A percentile compares a stretch with the other conserved stretches of the same genome.
Evolutionary conservation across 2,888 invertebrate species (phyloP).

Genomic region (Pseudococcus viburni): DNA sequence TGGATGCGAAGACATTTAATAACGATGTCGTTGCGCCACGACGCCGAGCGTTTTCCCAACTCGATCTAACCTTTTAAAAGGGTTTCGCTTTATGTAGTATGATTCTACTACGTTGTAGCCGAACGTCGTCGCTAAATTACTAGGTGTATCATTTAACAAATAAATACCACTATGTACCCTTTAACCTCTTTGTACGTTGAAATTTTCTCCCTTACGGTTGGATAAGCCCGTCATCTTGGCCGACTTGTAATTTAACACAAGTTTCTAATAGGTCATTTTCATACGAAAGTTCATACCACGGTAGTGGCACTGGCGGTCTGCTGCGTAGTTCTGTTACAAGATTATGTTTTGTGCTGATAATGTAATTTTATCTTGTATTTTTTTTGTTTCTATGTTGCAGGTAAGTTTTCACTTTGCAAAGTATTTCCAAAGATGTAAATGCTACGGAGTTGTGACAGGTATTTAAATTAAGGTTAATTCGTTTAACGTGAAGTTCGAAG

Average conservation of each 20-base stretch:
- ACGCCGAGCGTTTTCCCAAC: background rate
- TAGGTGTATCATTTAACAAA: constrained; percentile 55
- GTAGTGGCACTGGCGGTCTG: background rate
- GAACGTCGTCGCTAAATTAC: constrained; percentile 42
- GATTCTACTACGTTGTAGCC: background rate
- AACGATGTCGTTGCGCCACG: background rate
- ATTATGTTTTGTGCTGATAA: background rate
- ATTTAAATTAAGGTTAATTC: constrained; percentile 36
- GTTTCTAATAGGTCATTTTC: constrained; percentile 43
- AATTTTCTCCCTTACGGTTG: constrained; percentile 36
- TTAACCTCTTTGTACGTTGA: constrained; percentile 34
- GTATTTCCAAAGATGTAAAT: background rate
- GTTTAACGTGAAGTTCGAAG: background rate
- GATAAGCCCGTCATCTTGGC: constrained; percentile 14
- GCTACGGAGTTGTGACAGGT: constrained; percentile 9
- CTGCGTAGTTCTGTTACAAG: background rate
- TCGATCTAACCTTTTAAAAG: constrained; percentile 40
- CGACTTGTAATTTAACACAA: constrained; percentile 43
- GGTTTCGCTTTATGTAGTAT: background rate
- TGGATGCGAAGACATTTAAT: constrained; percentile 38
- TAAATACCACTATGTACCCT: constrained; percentile 51
- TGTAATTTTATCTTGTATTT: background rate
- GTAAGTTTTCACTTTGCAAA: constrained; percentile 21
- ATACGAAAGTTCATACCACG: background rate
- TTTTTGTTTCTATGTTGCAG: constrained; percentile 1